Base-by-base conservation (phyloP, 2,113 vertebrate genomes). In the Chauna torquata region DNA sequence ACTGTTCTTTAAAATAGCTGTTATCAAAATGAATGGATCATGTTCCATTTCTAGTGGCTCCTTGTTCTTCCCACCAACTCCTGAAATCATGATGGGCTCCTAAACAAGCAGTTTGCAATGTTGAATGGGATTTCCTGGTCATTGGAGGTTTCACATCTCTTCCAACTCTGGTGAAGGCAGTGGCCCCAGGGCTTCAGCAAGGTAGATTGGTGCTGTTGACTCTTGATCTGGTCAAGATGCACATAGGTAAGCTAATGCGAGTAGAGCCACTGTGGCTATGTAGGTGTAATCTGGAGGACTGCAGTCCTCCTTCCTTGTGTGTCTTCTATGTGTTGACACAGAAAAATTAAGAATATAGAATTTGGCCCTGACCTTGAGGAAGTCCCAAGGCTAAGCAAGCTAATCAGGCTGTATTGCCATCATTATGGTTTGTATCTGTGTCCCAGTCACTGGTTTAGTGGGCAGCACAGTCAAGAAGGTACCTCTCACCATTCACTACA, bases 1-100 rank as follows among this genome's bases (percentile, higher is more conserved):
- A 77, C 57, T 2, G 0, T 71, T 84, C 88, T 86, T 92, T 93
- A 74, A 77, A 93, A 92, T 90, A 78, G 59, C 71, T 70, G 58
- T 91, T 95, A 94, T 89, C 34, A 88, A 59, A 88, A 92, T n/a
- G 34, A 52, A 93, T 86, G 84, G 65, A 92, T 93, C 68, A 25
- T 65, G 22, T 71, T 91, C 65, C 52, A 49, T 91, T 96, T 89
- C 77, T 52, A 50, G 89, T 82, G 70, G 70, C 44, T 91, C 16
- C 57, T 82, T 40, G 44, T 50, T 92, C 88, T 79, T 90, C 61
- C 42, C 1, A 0, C 40, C 78, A 89, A 79, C 89, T 82, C 79
- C 57, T 91, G 81, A 80, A 94, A 65, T 82, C 40, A 25, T 2
- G 52, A 40, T 2, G 36, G 42, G 89, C 64, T 89, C 86, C 49